Evolutionary conservation across 2,888 invertebrate genomes (phyloP), one percentile per base, ranked within the genome.

Genomic region (Drosophila nr. perissopoda): DNA sequence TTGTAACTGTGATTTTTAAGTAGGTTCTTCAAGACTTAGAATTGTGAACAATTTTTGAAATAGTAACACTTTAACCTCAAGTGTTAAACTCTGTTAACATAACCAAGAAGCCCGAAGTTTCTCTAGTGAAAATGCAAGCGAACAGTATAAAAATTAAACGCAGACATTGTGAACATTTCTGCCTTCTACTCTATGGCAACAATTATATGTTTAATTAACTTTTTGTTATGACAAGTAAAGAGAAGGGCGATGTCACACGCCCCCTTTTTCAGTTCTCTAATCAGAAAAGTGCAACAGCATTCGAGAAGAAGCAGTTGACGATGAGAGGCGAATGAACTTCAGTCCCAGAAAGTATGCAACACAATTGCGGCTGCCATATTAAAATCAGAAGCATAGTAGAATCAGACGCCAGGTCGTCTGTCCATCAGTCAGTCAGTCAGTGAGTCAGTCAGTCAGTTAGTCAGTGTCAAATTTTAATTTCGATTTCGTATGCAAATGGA

Each of bases 191-290:
- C 60, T 82, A 59, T 72, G 70, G 79, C 73, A 81, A 76, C 89
- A 79, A 87, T 87, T 89, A 85, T 82, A 89, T 87, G 87, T 88
- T 88, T 88, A 89, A 85, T 85, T 85, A 85, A 87, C 79, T 84
- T 84, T 86, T 79, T 84, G 86, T 88, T 84, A 83, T 86, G 86
- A 82, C 86, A 76, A 71, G 62, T 48, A 53, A 25, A 42, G 59
- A 53, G 62, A 46, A 60, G 27, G 58, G 54, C 36, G 61, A 36
- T 25, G 34, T 21, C 18, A 49, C 27, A 49, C 8, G 25, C 25
- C 16, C 27, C 68, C 3, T 25, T 21, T 21, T 11, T 18, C 40
- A 46, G 38, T 18, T 51, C 54, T 53, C 53, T 74, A 68, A 74
- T 74, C 68, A 73, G 53, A 61, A 67, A 52, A 67, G 40, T 57